These are phyloP conservation scores for Plectrocnemia conspersa DNA, from an alignment of 1,140 invertebrate genomes.

Conservation along the genomic window DNA sequence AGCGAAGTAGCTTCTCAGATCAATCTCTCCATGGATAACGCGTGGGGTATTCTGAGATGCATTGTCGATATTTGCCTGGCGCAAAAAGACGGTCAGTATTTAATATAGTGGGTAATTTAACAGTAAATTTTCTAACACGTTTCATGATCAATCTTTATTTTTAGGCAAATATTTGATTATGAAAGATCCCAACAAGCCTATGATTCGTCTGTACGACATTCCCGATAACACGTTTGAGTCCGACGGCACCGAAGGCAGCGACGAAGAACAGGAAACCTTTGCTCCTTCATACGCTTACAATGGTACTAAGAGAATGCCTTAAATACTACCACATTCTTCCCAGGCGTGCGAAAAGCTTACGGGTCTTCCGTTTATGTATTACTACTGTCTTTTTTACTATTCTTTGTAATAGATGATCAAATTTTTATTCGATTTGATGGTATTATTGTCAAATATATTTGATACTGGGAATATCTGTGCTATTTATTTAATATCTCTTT, in stretches of 20 bases:
- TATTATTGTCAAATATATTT: conserved; percentile 11
- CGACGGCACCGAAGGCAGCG: conserved; percentile 90
- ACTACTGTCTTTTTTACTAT: not conserved
- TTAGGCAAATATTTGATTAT: conserved; percentile 88
- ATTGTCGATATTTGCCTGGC: conserved; percentile 98
- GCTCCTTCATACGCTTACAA: conserved; percentile 49
- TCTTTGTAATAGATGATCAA: too few relatives aligned
- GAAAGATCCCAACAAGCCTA: conserved; percentile 98
- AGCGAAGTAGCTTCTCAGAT: conserved; percentile 98
- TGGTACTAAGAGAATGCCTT: conserved; percentile 48
- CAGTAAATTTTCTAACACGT: conserved; percentile 13
- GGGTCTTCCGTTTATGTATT: too few relatives aligned
- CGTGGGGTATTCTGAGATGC: conserved; percentile 97
- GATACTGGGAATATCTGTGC: not conserved
- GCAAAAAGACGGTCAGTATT: conserved; percentile 82
- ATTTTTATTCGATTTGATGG: too few relatives aligned
- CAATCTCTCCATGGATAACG: conserved; percentile 99
- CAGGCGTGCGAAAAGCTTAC: too few relatives aligned
- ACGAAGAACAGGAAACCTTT: conserved; percentile 64
- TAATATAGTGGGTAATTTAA: conserved; percentile 5
- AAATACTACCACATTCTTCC: too few relatives aligned
- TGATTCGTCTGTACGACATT: conserved; percentile 94
- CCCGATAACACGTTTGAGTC: conserved; percentile 98
- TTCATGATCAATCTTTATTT: not conserved
- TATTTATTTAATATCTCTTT: not conserved